Evolutionary conservation across 2,888 invertebrate species (phyloP).

Genomic region (Chaetogeoica ovagalla): DNA sequence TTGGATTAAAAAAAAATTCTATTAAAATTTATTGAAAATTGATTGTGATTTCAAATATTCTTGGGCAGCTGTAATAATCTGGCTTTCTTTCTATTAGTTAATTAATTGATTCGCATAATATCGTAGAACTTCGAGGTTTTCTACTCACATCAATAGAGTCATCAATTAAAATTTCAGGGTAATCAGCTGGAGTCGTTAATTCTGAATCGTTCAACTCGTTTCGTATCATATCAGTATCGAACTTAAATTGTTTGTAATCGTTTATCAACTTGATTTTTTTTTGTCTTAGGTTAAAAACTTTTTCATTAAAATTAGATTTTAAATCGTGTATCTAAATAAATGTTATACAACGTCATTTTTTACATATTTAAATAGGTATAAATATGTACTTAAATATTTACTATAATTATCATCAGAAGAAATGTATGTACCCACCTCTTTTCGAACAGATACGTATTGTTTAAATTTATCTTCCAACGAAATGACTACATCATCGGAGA

Average conservation of each 20-base stretch:
- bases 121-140: neutral
- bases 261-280: slow-evolving; percentile 6
- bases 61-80: no score
- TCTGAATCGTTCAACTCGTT: slow-evolving; percentile 34
- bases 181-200: slow-evolving; percentile 2
- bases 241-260: slow-evolving; percentile 31
- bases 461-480: slow-evolving; percentile 31
- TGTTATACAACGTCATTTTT: neutral
- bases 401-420: no score
- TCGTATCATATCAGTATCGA: slow-evolving; percentile 22
- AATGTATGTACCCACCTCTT: slow-evolving; percentile 7
- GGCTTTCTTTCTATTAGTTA: no score
- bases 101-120: neutral
- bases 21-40: no score
- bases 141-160: slow-evolving; percentile 29
- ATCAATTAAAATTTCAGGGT: slow-evolving; percentile 4
- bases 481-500: neutral
- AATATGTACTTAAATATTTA: no score
- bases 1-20: no score
- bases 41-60: no score
- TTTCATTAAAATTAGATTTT: slow-evolving; percentile 42
- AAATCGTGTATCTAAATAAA: slow-evolving; percentile 18
- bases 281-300: slow-evolving; percentile 15
- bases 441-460: slow-evolving; percentile 13
- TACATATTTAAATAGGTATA: no score